These are phyloP conservation scores for Hypselothyrea guttata DNA, from an alignment of 2,888 invertebrate species.

Conservation along the genomic window DNA sequence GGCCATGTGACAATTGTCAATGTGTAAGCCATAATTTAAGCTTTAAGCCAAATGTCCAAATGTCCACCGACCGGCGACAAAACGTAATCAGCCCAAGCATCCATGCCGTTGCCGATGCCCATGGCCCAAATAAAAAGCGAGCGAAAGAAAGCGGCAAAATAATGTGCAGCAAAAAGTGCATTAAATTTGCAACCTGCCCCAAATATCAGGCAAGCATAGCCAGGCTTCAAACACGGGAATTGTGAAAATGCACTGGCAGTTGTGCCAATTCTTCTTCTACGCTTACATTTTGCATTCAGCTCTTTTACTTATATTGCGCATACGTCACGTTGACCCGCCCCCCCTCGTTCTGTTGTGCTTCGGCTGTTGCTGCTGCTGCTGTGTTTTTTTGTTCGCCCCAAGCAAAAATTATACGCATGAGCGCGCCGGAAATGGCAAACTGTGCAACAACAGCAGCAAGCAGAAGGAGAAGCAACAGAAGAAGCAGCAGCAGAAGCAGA, in stretches of 20 bases:
- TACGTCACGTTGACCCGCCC: conserved; percentile 58
- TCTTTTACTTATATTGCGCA: conserved; percentile 54
- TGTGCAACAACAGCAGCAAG: conserved; percentile 53
- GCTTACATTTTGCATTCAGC: neutral
- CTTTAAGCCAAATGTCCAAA: conserved; percentile 54
- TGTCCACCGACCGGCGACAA: conserved; percentile 23
- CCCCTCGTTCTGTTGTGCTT: conserved; percentile 16
- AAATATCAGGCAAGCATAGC: conserved; percentile 38
- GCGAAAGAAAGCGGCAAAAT: conserved; percentile 11
- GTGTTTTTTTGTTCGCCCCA: conserved; percentile 45
- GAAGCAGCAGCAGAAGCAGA: conserved; percentile 10
- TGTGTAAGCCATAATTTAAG: conserved; percentile 68
- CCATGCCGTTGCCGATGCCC: neutral
- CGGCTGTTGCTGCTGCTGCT: conserved; percentile 26
- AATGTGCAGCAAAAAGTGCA: conserved; percentile 22
- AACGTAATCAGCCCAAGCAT: conserved; percentile 41
- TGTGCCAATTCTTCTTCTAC: conserved; percentile 37
- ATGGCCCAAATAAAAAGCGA: neutral
- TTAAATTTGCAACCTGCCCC: conserved; percentile 37
- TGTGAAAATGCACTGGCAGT: conserved; percentile 28
- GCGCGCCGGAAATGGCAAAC: conserved; percentile 77
- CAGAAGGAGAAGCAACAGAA: conserved; percentile 13
- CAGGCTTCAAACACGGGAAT: conserved; percentile 24
- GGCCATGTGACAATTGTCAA: conserved; percentile 70
- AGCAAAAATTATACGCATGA: conserved; percentile 77